Evolutionary conservation across 2,113 vertebrate species (phyloP).

Genomic region (Tachuris rubrigastra): DNA sequence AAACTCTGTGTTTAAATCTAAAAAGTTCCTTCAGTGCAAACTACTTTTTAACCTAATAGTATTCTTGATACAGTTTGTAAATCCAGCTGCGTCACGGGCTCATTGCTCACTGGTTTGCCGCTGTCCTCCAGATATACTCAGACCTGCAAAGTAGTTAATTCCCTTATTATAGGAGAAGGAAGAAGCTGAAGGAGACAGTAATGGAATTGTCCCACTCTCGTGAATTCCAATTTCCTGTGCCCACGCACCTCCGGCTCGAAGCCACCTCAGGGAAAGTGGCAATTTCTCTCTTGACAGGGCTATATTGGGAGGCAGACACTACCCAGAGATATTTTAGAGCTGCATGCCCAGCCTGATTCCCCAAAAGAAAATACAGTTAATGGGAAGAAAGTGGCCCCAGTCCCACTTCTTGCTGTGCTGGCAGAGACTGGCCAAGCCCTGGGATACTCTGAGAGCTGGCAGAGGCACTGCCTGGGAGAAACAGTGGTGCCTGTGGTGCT

Average conservation of each 20-base stretch:
- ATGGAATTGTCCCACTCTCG: conserved; percentile 57
- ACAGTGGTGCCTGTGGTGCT: background rate
- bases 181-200: conserved; percentile 17
- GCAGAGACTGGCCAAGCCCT: accelerated
- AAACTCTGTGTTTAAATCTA: conserved; percentile 25
- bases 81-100: conserved; percentile 62
- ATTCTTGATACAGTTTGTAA: conserved; percentile 61
- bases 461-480: background rate
- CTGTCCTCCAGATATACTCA: conserved; percentile 11
- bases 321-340: background rate
- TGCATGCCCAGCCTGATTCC: background rate
- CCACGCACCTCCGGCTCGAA: background rate
- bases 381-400: background rate
- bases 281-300: conserved; percentile 59
- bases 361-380: background rate
- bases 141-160: conserved; percentile 38
- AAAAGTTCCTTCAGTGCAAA: conserved; percentile 61
- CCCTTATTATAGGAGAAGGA: conserved; percentile 40
- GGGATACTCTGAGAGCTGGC: background rate
- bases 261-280: conserved; percentile 28
- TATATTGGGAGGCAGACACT: background rate
- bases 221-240: conserved; percentile 50
- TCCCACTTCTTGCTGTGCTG: background rate
- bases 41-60: conserved; percentile 59
- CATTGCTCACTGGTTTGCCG: background rate